Evolutionary conservation across 2,113 vertebrate species (phyloP), one percentile per base, ranked within the genome.

Genomic region (Pterocles burchelli): DNA sequence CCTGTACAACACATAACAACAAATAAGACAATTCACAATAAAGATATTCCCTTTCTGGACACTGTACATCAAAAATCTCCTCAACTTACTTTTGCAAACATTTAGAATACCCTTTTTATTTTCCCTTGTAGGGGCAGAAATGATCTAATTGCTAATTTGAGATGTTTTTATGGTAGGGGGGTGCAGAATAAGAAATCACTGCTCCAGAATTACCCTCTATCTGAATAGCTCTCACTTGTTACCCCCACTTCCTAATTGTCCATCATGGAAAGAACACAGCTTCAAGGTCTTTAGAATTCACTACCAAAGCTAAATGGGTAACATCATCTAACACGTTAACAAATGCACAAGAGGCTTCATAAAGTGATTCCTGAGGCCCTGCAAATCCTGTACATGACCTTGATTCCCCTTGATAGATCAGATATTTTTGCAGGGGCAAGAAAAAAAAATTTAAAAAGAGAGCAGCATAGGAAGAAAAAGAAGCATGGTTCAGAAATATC

Each of bases 1-100:
- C 90, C 98, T 98, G 22, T 2, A 76, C 7, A 51, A 65, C 41
- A 34, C 58, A 84, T 36, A 91, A 93, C 10, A 75, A 19, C 13
- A 79, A 90, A 2, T n/a, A 17, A 57, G 24, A 59, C 15, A 36
- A 24, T 11, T 26, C 21, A 49, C 33, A 85, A 63, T 33, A 22
- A 71, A 67, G 11, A 55, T 5, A 57, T 1, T 38, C 9, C 24
- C 16, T 38, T 85, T 74, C 25, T 54, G 10, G 93, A 61, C 16
- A 34, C 9, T 5, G 2, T 0, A 8, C 51, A 43, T 10, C 21
- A 67, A 90, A 70, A 65, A 54, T 15, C 13, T 13, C 18, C 7
- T 49, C 43, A 7, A 12, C 8, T 20, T 21, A 68, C 67, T 78
- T 67, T 36, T 15, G 10, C 2, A n/a, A 51, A n/a, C 21, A 63